These are phyloP conservation scores for Lepidurus packardi DNA, from an alignment of 1,140 invertebrate genomes.

Conservation along the genomic window DNA sequence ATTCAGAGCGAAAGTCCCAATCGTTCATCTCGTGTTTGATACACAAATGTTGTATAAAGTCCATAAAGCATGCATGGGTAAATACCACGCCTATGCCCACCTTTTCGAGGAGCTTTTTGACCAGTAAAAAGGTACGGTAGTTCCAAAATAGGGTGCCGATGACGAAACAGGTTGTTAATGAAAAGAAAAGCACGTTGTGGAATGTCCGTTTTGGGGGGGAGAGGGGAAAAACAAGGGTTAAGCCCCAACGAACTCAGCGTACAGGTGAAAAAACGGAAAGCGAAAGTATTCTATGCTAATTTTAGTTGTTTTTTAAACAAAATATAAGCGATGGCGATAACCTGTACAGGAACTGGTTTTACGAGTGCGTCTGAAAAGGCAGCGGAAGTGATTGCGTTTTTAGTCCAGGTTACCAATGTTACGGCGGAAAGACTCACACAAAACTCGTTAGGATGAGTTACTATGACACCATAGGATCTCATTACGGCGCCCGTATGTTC, in stretches of 20 bases:
- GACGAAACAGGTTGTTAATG: constrained; percentile 1
- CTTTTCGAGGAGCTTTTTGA: not conserved
- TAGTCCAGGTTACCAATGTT: too few relatives aligned
- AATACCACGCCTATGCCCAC: not conserved
- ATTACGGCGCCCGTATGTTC: not conserved
- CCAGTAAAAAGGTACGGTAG: not conserved
- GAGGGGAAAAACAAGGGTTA: not conserved
- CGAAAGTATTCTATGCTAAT: not conserved
- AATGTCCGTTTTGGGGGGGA: not conserved
- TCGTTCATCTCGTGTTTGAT: not conserved
- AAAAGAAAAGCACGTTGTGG: not conserved
- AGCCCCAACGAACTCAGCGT: not conserved
- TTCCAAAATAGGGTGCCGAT: not conserved
- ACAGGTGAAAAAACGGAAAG: not conserved
- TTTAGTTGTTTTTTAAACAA: not conserved
- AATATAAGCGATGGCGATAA: not conserved
- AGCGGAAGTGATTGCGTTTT: not conserved
- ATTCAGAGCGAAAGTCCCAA: not conserved
- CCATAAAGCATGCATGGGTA: constrained; percentile 15
- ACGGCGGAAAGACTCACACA: too few relatives aligned
- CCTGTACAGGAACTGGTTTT: not conserved
- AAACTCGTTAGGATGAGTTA: not conserved
- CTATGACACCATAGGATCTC: not conserved
- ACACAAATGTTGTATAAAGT: not conserved
- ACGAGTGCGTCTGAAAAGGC: not conserved